These are phyloP conservation scores for Anabas testudineus DNA, from an alignment of 2,797 vertebrate genomes.

Conservation along the genomic window DNA sequence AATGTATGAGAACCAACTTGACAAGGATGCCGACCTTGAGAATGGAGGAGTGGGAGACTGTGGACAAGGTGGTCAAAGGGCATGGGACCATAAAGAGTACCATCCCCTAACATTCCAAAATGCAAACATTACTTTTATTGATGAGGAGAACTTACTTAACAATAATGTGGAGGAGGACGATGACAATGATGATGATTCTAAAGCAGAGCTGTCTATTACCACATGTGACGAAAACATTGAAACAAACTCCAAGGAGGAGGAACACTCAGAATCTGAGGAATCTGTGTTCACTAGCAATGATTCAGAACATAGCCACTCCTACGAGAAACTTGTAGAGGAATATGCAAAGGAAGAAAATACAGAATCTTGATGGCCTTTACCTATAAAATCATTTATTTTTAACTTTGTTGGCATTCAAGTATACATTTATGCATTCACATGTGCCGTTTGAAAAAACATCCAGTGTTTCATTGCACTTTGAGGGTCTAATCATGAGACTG, in stretches of 20 bases:
- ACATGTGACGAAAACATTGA: conserved; percentile 87
- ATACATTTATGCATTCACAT: conserved; percentile 28
- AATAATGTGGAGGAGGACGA: conserved; percentile 78
- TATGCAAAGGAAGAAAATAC: conserved; percentile 90
- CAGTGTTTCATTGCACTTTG: conserved; percentile 39
- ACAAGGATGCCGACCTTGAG: conserved; percentile 92
- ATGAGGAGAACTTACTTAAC: conserved; percentile 85
- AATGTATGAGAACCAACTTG: conserved; percentile 91
- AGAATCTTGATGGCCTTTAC: conserved; percentile 67
- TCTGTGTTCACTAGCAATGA: conserved; percentile 91
- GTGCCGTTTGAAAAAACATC: conserved; percentile 31
- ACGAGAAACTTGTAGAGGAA: conserved; percentile 93
- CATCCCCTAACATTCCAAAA: conserved; percentile 90
- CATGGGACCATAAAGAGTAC: conserved; percentile 91
- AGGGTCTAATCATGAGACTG: conserved; percentile 27
- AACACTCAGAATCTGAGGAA: conserved; percentile 88
- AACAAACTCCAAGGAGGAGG: conserved; percentile 87
- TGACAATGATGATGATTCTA: conserved; percentile 71
- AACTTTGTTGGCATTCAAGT: conserved; percentile 31
- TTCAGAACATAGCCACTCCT: conserved; percentile 89
- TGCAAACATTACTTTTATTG: conserved; percentile 91
- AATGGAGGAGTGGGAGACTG: conserved; percentile 42
- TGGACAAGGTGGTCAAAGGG: conserved; percentile 69
- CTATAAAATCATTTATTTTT: background rate
- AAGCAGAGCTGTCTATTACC: conserved; percentile 81